Evolutionary conservation across 2,888 invertebrate species (phyloP), one percentile per base, ranked within the genome.

Genomic region (Beris chalybata): DNA sequence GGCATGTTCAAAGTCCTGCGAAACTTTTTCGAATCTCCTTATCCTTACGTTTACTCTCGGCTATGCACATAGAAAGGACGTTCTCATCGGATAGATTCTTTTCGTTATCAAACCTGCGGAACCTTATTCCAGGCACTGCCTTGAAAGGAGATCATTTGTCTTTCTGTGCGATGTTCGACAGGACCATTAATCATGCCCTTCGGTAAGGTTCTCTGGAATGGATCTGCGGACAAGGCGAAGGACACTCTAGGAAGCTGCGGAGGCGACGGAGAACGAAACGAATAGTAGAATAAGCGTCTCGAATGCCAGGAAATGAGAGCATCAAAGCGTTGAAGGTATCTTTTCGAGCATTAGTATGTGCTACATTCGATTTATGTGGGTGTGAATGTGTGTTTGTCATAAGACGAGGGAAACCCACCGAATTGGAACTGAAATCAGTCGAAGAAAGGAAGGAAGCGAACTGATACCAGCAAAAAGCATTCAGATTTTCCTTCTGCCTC

Each of bases 141-240:
- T 43, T 54, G 38, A 54, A 64, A 64, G 47, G 11, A 64, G 64
- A 64, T 64, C 64, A 64, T 64, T 64, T 64, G 64, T 64, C 64
- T 64, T 64, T 54, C 44, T 64, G 64, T 64, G 54, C 64, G 53
- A 64, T 64, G 64, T 64, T 64, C 64, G 64, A 64, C 64, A 64
- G 15, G 54, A 54, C 43, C 64, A 64, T 64, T 64, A 64, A 64
- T 64, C 64, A 64, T 64, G 64, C 29, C 32, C 38, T 64, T 64
- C 50, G 52, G 13, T 22, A 52, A 22, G 59, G 59, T 30, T 30
- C n/a, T 47, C 4, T 59, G 12, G 13, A 57, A 43, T 5, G 57
- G 57, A 57, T 57, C 30, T 9, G 9, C 44, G 45, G 9, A 31
- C 11, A 43, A 32, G 44, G 4, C 44, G 45, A 44, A 43, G 13